These are phyloP conservation scores for Hydrozoanthus tunicans DNA, from an alignment of 64 coral and sea anemone genomes.

Conservation along the genomic window DNA sequence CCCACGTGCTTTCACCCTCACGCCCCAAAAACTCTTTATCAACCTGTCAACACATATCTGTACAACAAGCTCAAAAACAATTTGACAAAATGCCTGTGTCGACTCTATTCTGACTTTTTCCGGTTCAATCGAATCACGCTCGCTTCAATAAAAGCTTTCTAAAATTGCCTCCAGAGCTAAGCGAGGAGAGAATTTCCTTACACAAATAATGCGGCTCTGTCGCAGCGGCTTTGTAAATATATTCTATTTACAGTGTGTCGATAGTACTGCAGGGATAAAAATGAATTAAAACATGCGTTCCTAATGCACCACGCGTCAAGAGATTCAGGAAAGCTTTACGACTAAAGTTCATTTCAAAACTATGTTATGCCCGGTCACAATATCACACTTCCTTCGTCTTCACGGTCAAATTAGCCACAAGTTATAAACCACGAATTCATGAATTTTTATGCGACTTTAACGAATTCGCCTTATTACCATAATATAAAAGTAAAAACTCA, in stretches of 20 bases:
- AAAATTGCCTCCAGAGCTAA: conserved; percentile 15
- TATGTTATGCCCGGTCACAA: conserved; percentile 2
- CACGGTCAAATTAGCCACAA: conserved; percentile 49
- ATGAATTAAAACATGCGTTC: conserved; percentile 10
- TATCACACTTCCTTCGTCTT: conserved; percentile 8
- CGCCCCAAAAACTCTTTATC: conserved; percentile 57
- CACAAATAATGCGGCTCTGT: conserved; percentile 29
- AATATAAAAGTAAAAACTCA: conserved; percentile 50
- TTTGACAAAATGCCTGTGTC: conserved; percentile 49
- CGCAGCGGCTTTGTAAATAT: conserved; percentile 49
- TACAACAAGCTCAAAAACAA: conserved; percentile 50
- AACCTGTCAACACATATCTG: conserved; percentile 46
- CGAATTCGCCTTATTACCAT: conserved; percentile 60
- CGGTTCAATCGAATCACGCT: conserved; percentile 46
- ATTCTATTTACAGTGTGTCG: conserved; percentile 23
- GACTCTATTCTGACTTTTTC: conserved; percentile 37
- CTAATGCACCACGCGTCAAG: background rate
- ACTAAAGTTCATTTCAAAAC: background rate
- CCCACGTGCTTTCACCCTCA: conserved; percentile 31
- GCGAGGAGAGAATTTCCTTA: conserved; percentile 53
- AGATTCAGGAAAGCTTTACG: background rate
- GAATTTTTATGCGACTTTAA: conserved; percentile 37
- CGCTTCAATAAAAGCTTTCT: conserved; percentile 10
- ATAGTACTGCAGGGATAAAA: conserved; percentile 16
- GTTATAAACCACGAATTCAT: conserved; percentile 25